Percentiles rank a stretch among this genome's conserved stretches.
Conservation (phyloP, 2,888 invertebrate species). For the Rhagonycha fulva region DNA sequence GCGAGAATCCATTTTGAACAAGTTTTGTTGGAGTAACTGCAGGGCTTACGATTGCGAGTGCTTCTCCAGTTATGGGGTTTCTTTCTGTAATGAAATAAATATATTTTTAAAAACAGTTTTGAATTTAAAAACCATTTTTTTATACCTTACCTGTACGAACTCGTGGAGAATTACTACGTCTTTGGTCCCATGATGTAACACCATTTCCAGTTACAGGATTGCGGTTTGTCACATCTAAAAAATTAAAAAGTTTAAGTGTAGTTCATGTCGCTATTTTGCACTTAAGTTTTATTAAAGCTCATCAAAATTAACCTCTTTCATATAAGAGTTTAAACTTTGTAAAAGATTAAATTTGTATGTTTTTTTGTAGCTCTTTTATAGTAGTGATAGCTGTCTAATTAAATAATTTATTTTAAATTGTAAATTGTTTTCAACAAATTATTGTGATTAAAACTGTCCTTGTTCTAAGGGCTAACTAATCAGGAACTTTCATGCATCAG, state of each 20-base stretch:
- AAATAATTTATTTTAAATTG: not conserved
- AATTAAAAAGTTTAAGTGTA: not conserved
- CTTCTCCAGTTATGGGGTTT: slow-evolving; percentile 55
- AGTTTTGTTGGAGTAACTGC: slow-evolving; percentile 48
- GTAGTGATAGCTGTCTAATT: not conserved
- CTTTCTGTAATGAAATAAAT: slow-evolving; percentile 43
- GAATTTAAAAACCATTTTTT: not conserved
- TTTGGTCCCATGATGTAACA: slow-evolving; percentile 51
- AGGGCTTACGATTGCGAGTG: slow-evolving; percentile 48
- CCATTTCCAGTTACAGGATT: slow-evolving; percentile 56
- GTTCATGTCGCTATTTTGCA: not conserved
- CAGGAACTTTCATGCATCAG: too few species aligned
- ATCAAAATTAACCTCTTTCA: not conserved
- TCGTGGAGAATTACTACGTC: slow-evolving; percentile 45
- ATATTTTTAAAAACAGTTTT: not conserved
- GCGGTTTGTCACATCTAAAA: slow-evolving; percentile 52
- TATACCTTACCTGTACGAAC: slow-evolving; percentile 45
- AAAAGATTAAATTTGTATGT: not conserved
- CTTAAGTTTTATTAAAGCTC: not conserved
- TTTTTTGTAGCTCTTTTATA: too few species aligned
- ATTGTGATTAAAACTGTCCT: too few species aligned
- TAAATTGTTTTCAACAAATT: not conserved
- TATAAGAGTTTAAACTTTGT: not conserved
- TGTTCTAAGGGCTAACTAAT: too few species aligned
- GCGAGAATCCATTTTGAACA: slow-evolving; percentile 44